These are phyloP conservation scores for Tipula vernalis DNA, from an alignment of 2,888 invertebrate species.

Conservation along the genomic window DNA sequence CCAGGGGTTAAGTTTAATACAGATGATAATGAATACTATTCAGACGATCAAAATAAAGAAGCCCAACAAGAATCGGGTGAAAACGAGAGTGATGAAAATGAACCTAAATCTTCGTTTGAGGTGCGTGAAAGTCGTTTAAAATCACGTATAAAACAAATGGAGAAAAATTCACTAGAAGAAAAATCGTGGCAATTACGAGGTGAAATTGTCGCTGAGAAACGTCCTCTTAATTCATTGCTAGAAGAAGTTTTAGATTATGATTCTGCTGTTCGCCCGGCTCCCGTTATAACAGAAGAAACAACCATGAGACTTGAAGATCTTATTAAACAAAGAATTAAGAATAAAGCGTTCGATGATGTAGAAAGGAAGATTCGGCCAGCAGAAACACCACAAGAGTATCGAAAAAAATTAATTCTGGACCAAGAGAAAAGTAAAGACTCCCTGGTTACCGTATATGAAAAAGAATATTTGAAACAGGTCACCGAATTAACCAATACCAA, in stretches of 20 bases:
- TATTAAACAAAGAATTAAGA: slow-evolving; percentile 82
- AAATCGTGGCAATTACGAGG: slow-evolving; percentile 93
- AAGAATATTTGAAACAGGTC: slow-evolving; percentile 61
- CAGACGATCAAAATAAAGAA: slow-evolving; percentile 14
- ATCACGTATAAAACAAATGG: slow-evolving; percentile 54
- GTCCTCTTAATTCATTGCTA: slow-evolving; percentile 86
- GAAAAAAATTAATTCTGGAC: slow-evolving; percentile 76
- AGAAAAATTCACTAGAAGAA: slow-evolving; percentile 60
- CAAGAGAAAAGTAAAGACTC: slow-evolving; percentile 91
- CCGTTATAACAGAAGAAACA: slow-evolving; percentile 84
- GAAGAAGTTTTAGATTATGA: slow-evolving; percentile 90
- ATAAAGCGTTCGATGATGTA: slow-evolving; percentile 90
- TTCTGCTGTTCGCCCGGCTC: slow-evolving; percentile 67
- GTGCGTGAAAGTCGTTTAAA: slow-evolving; percentile 57
- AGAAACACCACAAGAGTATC: slow-evolving; percentile 70
- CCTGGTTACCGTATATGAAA: slow-evolving; percentile 88
- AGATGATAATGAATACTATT: slow-evolving; percentile 16
- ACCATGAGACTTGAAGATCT: slow-evolving; percentile 79
- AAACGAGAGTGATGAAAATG: slow-evolving; percentile 17
- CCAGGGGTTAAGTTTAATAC: slow-evolving; percentile 15
- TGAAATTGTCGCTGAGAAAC: slow-evolving; percentile 61
- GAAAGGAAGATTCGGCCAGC: slow-evolving; percentile 73
- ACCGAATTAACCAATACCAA: slow-evolving; percentile 33
- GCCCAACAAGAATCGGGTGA: slow-evolving; percentile 18
- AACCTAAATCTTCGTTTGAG: slow-evolving; percentile 54